Evolutionary conservation across 2,113 vertebrate species (phyloP).

Genomic region (Riparia riparia): DNA sequence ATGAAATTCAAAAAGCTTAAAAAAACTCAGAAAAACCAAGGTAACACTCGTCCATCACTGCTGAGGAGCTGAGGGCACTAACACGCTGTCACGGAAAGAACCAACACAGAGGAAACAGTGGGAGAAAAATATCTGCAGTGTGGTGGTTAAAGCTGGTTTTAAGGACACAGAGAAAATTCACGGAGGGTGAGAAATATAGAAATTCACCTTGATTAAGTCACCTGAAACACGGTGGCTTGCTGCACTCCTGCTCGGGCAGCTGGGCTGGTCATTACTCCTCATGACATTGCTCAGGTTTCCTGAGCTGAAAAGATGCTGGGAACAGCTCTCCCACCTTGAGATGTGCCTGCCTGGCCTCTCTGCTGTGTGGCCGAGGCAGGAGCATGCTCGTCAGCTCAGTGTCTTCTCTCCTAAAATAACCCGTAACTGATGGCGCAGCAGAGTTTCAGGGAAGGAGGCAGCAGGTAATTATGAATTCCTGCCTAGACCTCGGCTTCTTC

Average conservation of each 20-base stretch:
- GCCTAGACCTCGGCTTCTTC: background rate
- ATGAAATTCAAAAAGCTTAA: too few species aligned
- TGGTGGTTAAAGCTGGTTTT: background rate
- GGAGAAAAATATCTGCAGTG: background rate
- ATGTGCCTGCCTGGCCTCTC: background rate
- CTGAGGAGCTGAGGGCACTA: background rate
- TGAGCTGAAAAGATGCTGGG: background rate
- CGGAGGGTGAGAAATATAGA: background rate
- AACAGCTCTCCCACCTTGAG: background rate
- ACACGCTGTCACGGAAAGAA: background rate
- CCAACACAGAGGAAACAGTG: background rate
- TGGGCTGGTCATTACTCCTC: background rate
- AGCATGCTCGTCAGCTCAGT: accelerated
- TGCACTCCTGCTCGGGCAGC: background rate
- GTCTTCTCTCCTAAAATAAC: conserved; percentile 5
- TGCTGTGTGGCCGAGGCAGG: background rate
- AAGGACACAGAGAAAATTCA: background rate
- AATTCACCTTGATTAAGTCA: background rate
- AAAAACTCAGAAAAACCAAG: too few species aligned
- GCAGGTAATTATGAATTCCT: conserved; percentile 8
- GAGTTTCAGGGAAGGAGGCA: background rate
- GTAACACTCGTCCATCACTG: background rate
- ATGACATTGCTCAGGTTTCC: background rate
- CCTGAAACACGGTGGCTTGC: background rate
- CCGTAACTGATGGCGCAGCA: accelerated